Percentiles rank a stretch among this genome's conserved stretches.
These are phyloP conservation scores for Oreochromis spilurus DNA, from an alignment of 2,113 vertebrate species.

Conservation along the genomic window DNA sequence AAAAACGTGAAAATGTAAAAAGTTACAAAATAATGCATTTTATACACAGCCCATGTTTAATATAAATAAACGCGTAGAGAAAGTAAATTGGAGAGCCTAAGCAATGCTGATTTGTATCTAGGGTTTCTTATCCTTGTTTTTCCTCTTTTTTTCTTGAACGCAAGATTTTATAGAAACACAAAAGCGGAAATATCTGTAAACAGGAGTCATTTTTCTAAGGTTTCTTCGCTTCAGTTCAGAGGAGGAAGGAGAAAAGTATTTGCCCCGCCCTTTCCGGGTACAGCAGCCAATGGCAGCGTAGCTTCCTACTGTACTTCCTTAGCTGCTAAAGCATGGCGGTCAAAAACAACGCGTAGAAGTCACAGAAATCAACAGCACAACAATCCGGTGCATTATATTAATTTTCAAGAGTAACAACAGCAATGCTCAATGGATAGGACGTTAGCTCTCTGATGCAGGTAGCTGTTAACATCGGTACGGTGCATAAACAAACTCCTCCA, in stretches of 20 bases:
- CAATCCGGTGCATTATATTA: background rate
- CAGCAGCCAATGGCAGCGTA: background rate
- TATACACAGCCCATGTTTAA: background rate
- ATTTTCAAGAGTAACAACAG: background rate
- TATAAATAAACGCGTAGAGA: background rate
- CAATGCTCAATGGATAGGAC: background rate
- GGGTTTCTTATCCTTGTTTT: background rate
- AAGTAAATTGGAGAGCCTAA: background rate
- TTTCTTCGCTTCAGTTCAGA: background rate
- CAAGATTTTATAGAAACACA: background rate
- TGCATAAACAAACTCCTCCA: background rate
- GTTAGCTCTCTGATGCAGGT: background rate
- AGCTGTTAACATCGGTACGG: background rate
- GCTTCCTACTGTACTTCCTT: background rate
- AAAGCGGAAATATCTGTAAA: background rate
- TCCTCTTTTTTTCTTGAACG: background rate
- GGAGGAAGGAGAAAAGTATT: background rate
- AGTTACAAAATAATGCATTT: background rate
- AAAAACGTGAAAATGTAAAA: background rate
- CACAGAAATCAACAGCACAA: background rate
- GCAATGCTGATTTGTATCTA: background rate
- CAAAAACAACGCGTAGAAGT: background rate
- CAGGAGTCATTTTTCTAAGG: background rate
- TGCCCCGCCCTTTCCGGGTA: conserved; percentile 6
- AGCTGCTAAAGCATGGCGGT: background rate